Percentiles rank a stretch among this genome's conserved stretches.
These are phyloP conservation scores for Numida meleagris DNA, from an alignment of 2,113 vertebrate genomes.

Conservation along the genomic window DNA sequence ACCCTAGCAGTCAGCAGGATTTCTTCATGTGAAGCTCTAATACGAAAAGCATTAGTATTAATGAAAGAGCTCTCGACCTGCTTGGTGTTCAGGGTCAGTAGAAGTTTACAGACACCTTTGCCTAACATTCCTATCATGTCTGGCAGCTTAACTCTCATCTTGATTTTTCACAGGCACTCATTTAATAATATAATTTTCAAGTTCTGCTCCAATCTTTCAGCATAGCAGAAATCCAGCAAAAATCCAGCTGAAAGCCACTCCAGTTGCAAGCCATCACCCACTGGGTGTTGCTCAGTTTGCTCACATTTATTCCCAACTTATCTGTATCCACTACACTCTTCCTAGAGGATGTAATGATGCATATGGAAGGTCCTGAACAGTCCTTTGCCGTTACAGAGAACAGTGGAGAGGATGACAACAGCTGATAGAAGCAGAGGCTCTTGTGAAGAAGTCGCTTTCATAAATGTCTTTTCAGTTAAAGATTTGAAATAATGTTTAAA, in stretches of 20 bases:
- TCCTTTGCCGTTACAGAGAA: neutral
- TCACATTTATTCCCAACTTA: neutral
- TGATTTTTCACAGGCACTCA: constrained; percentile 20
- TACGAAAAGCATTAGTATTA: constrained; percentile 66
- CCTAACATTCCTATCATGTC: constrained; percentile 50
- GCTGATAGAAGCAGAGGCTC: neutral
- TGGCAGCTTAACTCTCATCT: constrained; percentile 10
- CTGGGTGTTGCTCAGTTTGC: neutral
- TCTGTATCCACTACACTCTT: fast-evolving
- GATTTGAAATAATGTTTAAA: neutral
- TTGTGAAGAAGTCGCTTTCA: neutral
- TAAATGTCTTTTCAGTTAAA: neutral
- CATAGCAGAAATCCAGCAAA: neutral
- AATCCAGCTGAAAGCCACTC: too few relatives aligned
- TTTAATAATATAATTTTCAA: neutral
- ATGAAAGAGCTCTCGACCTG: constrained; percentile 50
- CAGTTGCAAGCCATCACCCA: fast-evolving
- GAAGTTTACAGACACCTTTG: constrained; percentile 69
- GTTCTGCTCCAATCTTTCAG: neutral
- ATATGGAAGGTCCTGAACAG: neutral
- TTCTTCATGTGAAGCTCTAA: constrained; percentile 53
- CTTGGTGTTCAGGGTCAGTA: constrained; percentile 45
- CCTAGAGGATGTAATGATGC: neutral
- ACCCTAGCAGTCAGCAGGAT: constrained; percentile 56
- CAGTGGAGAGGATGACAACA: neutral